phyloP scores from a whole-genome alignment of 2,888 invertebrate genomes.

The Tetheella fluctuosa region DNA sequence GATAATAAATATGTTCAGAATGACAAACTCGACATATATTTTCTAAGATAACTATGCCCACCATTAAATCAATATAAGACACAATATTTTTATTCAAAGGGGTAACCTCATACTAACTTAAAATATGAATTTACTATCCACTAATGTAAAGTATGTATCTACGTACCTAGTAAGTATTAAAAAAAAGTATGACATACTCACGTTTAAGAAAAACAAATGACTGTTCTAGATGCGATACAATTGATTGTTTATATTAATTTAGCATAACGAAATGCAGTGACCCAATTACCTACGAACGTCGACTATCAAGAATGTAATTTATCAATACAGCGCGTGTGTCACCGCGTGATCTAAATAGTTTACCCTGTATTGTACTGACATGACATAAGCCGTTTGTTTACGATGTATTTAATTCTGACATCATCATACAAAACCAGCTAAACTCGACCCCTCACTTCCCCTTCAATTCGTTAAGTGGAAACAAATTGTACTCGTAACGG shows the following conservation, averaged over 20 bases:
- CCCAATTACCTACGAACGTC: constrained; percentile 1
- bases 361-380: constrained; percentile 23
- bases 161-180: neutral
- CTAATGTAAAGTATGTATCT: too few species aligned
- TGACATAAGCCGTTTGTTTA: constrained; percentile 51
- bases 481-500: constrained; percentile 44
- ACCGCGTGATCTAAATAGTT: constrained; percentile 30
- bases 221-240: neutral
- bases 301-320: neutral
- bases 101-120: too few species aligned
- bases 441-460: constrained; percentile 37
- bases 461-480: constrained; percentile 36
- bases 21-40: too few species aligned
- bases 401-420: constrained; percentile 56
- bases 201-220: neutral
- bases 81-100: too few species aligned
- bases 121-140: too few species aligned
- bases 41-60: too few species aligned
- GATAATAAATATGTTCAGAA: too few species aligned
- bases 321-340: constrained; percentile 10
- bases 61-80: too few species aligned
- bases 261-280: constrained; percentile 3
- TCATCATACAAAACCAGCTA: constrained; percentile 59
- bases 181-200: neutral
- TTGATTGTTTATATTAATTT: neutral